A percentile compares a stretch with the other conserved stretches of the same genome.
These are phyloP conservation scores for Ganaspis brasiliensis DNA, from an alignment of 2,888 invertebrate genomes.

Conservation along the genomic window DNA sequence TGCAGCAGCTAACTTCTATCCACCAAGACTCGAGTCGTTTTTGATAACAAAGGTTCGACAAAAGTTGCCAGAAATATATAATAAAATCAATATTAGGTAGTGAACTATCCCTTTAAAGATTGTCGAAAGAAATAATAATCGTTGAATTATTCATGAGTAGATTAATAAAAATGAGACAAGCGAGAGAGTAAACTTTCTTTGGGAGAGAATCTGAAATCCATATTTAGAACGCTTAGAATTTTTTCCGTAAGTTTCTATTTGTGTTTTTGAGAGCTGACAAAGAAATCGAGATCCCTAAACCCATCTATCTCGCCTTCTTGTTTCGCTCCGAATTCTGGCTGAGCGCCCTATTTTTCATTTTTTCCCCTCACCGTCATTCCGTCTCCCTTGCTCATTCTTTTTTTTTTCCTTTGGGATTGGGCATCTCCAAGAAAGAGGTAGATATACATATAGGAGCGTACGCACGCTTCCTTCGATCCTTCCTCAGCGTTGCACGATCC, in stretches of 20 bases:
- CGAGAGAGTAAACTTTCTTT: conserved; percentile 24
- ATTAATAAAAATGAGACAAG: background rate
- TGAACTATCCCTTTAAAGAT: conserved; percentile 14
- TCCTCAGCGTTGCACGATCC: conserved; percentile 37
- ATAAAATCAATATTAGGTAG: background rate
- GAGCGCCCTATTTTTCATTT: conserved; percentile 41
- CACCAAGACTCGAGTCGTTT: too few species aligned
- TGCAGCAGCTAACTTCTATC: too few species aligned
- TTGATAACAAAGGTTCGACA: too few species aligned
- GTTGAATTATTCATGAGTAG: conserved; percentile 17
- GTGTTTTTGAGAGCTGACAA: conserved; percentile 48
- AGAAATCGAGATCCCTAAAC: conserved; percentile 41
- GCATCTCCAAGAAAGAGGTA: conserved; percentile 19
- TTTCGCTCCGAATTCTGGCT: conserved; percentile 38
- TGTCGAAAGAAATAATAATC: background rate
- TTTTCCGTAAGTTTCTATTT: conserved; percentile 37
- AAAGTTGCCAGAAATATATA: too few species aligned
- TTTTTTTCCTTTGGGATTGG: conserved; percentile 8
- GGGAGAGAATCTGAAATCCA: conserved; percentile 4
- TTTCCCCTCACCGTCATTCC: conserved; percentile 31
- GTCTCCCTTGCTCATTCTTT: conserved; percentile 17
- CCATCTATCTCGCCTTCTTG: conserved; percentile 34
- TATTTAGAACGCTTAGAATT: conserved; percentile 21
- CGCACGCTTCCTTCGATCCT: conserved; percentile 22
- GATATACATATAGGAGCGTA: background rate